A percentile compares a stretch with the other conserved stretches of the same genome.
These are phyloP conservation scores for Drosophila suboccidentalis DNA, from an alignment of 2,888 invertebrate genomes.

Conservation along the genomic window DNA sequence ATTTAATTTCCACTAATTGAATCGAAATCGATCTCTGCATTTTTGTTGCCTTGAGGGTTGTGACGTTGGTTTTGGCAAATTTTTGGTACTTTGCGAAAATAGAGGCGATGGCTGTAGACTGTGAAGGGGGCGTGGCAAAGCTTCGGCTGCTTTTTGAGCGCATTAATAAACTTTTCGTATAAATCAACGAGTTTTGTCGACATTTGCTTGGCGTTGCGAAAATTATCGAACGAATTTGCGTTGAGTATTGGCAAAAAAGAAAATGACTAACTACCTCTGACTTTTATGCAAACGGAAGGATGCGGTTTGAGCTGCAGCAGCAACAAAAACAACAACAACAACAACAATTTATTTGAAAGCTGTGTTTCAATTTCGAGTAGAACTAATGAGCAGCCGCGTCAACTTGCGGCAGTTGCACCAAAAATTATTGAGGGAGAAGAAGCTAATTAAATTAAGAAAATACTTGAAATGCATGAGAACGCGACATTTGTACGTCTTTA, in stretches of 20 bases:
- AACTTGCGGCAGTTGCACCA: neutral
- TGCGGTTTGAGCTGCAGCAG: conserved; percentile 37
- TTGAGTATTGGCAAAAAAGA: conserved; percentile 36
- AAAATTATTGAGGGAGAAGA: neutral
- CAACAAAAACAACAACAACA: conserved; percentile 5
- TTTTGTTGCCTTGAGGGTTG: conserved; percentile 55
- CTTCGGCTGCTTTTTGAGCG: conserved; percentile 48
- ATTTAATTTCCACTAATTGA: conserved; percentile 82
- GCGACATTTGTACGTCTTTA: too few species aligned
- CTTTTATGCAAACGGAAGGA: conserved; percentile 20
- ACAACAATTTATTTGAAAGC: conserved; percentile 17
- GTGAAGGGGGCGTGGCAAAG: conserved; percentile 16
- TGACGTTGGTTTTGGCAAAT: conserved; percentile 51
- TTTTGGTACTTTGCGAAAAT: conserved; percentile 5
- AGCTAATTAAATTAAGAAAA: neutral
- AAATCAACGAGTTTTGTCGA: conserved; percentile 78
- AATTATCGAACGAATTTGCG: conserved; percentile 44
- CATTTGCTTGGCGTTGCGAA: conserved; percentile 59
- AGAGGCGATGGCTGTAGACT: neutral
- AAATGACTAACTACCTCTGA: conserved; percentile 55
- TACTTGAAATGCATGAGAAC: neutral
- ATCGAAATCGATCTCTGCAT: conserved; percentile 80
- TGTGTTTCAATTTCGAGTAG: conserved; percentile 5
- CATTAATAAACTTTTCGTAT: conserved; percentile 80
- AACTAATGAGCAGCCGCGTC: conserved; percentile 11